phyloP scores from a whole-genome alignment of 2,113 vertebrate genomes.

The Dolichotis patagonum region DNA sequence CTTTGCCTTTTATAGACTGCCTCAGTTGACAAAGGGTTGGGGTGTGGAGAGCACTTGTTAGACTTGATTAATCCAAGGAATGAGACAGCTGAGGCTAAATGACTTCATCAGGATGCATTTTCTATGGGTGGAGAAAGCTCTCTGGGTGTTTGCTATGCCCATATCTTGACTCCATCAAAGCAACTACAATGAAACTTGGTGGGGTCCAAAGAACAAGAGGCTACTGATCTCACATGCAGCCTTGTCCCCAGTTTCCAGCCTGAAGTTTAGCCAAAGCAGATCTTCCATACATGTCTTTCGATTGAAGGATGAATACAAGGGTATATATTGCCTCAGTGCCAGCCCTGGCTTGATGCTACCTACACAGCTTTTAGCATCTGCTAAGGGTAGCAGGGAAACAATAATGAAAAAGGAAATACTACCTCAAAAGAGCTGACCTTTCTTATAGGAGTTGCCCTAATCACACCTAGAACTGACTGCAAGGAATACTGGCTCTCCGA shows the following conservation, averaged over 20 bases:
- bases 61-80: neutral
- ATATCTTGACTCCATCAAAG: neutral
- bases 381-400: neutral
- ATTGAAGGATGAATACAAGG: neutral
- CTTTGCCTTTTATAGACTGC: neutral
- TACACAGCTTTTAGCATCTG: neutral
- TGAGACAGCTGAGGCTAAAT: slow-evolving; percentile 53
- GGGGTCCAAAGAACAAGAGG: neutral
- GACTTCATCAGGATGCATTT: neutral
- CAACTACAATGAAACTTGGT: neutral
- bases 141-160: neutral
- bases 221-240: neutral
- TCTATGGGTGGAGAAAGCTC: neutral
- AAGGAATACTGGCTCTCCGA: neutral
- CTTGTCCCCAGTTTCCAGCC: neutral
- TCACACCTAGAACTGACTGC: neutral
- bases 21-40: slow-evolving; percentile 38
- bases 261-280: neutral
- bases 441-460: neutral
- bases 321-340: neutral
- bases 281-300: neutral
- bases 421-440: neutral
- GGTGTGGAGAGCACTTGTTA: neutral
- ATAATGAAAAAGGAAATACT: neutral
- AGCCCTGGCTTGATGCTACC: neutral